These are phyloP conservation scores for Thripadectes ignobilis DNA, from an alignment of 2,797 vertebrate species.

Conservation along the genomic window DNA sequence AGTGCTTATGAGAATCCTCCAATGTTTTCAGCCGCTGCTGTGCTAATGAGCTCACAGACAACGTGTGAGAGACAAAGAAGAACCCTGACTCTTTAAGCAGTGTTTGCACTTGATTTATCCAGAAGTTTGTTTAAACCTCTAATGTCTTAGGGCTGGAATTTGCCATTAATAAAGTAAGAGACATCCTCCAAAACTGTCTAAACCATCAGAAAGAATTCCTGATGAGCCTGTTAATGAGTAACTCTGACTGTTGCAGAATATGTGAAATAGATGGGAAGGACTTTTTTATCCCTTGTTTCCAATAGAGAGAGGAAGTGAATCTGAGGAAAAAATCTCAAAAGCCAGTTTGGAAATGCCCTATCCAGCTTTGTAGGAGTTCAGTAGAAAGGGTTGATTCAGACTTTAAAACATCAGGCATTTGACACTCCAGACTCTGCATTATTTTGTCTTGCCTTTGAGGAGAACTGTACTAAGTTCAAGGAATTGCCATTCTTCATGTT, in stretches of 20 bases:
- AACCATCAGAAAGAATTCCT: neutral
- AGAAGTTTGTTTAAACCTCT: neutral
- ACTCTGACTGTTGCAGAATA: neutral
- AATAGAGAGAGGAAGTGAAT: neutral
- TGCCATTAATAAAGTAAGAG: neutral
- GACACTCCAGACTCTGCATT: neutral
- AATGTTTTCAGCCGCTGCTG: neutral
- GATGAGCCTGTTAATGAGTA: neutral
- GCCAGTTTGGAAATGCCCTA: neutral
- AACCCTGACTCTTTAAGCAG: neutral
- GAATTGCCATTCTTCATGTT: neutral
- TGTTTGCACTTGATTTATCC: neutral
- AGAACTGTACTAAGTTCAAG: neutral
- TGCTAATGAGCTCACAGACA: neutral
- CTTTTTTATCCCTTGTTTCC: neutral
- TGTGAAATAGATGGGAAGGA: neutral
- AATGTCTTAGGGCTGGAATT: neutral
- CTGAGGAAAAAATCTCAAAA: neutral
- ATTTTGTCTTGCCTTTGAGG: neutral
- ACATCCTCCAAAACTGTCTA: neutral
- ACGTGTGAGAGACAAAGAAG: neutral
- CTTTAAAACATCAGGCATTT: neutral
- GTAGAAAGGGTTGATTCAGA: neutral
- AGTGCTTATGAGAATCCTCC: neutral
- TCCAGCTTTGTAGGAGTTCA: neutral